Conservation (phyloP, 2,888 invertebrate genomes). For the Drosophila tanythrix region DNA sequence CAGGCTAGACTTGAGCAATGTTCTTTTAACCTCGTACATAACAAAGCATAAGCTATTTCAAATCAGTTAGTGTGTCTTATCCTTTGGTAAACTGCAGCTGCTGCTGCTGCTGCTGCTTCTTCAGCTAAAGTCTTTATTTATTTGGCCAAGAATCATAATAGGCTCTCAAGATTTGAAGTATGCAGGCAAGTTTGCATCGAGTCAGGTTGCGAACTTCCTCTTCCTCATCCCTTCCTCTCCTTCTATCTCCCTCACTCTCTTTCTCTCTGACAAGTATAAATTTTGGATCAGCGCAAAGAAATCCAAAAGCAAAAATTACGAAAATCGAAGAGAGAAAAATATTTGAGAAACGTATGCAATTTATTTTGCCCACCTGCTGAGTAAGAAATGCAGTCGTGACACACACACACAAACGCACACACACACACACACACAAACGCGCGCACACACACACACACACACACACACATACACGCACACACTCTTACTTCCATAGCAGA, state of each 20-base stretch:
- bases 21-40: background rate
- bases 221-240: too few relatives aligned
- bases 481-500: background rate
- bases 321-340: slow-evolving; percentile 27
- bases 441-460: background rate
- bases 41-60: background rate
- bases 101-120: too few relatives aligned
- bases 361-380: slow-evolving; percentile 55
- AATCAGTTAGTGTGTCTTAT: background rate
- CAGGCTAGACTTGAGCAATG: background rate
- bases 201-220: background rate
- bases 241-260: background rate
- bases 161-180: too few relatives aligned
- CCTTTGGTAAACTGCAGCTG: background rate
- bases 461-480: slow-evolving; percentile 2
- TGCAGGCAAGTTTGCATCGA: too few relatives aligned
- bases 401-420: slow-evolving; percentile 1
- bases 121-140: too few relatives aligned
- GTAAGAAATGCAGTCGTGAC: slow-evolving; percentile 38
- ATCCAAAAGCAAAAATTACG: slow-evolving; percentile 12
- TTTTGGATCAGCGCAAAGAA: slow-evolving; percentile 27
- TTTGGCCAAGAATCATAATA: too few relatives aligned
- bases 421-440: slow-evolving; percentile 4
- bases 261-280: slow-evolving; percentile 45
- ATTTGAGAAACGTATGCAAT: slow-evolving; percentile 63